Evolutionary conservation across 2,888 invertebrate species (phyloP).

Genomic region (Rotaria magnacalcarata): DNA sequence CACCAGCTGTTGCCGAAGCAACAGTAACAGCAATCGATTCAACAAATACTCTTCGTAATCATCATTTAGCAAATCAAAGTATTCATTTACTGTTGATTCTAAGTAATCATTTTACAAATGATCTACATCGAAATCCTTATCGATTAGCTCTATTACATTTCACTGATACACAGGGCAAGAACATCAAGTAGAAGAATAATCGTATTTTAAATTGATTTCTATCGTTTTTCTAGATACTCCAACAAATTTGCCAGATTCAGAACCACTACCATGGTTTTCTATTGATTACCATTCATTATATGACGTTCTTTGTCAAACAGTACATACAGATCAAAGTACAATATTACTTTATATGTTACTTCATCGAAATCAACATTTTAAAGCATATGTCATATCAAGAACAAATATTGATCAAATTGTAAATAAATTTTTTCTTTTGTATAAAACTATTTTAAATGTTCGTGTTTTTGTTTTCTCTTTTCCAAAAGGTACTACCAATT

Average conservation of each 20-base stretch:
- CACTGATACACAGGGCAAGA: conserved; percentile 71
- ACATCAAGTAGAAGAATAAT: background rate
- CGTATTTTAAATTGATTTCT: background rate
- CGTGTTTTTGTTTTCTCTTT: conserved; percentile 50
- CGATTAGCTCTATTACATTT: conserved; percentile 77
- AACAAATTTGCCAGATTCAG: conserved; percentile 53
- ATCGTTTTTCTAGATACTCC: conserved; percentile 49
- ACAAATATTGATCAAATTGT: conserved; percentile 63
- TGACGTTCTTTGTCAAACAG: conserved; percentile 73
- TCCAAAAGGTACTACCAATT: conserved; percentile 76
- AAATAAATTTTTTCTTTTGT: conserved; percentile 47
- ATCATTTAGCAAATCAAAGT: conserved; percentile 77
- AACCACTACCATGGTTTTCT: conserved; percentile 63
- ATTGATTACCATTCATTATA: conserved; percentile 72
- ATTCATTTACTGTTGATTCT: conserved; percentile 78
- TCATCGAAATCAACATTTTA: conserved; percentile 66
- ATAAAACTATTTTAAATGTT: background rate
- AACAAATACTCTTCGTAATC: conserved; percentile 52
- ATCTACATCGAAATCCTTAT: conserved; percentile 70
- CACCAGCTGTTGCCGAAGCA: background rate
- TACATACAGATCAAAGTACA: conserved; percentile 63
- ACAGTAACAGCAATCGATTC: conserved; percentile 43
- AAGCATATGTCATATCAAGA: conserved; percentile 62
- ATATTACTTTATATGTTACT: conserved; percentile 83
- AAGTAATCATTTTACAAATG: conserved; percentile 77